Evolutionary conservation across 2,113 vertebrate species (phyloP).

Genomic region (Scytalopus superciliaris): DNA sequence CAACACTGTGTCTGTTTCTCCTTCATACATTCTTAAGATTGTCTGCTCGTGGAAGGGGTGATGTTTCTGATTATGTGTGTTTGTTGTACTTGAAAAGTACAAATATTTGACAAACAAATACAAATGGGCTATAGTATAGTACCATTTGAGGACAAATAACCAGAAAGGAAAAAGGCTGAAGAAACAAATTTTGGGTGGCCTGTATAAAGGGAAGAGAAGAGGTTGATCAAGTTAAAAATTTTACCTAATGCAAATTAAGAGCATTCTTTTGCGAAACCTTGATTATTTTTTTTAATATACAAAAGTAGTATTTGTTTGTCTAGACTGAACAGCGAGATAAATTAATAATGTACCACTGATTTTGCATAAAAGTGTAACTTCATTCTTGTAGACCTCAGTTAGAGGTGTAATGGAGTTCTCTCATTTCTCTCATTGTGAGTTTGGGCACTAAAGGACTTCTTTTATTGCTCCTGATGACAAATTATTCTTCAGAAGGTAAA

Average conservation of each 20-base stretch:
- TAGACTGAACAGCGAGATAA: background rate
- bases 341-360: background rate
- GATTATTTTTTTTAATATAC: background rate
- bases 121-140: background rate
- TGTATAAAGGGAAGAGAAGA: background rate
- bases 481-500: background rate
- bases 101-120: background rate
- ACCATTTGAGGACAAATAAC: background rate
- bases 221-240: background rate
- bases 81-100: background rate
- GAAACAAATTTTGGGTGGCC: background rate
- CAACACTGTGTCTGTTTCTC: background rate
- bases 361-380: background rate
- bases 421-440: background rate
- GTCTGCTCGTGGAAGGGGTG: background rate
- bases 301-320: background rate
- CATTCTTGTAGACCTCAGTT: background rate
- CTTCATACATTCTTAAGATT: background rate
- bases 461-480: background rate
- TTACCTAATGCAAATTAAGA: background rate
- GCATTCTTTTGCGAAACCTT: background rate
- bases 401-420: background rate
- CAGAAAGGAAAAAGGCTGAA: background rate
- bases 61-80: background rate
- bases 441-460: background rate